Conservation (phyloP, 2,797 vertebrate species). For the Poecilia gillii region DNA sequence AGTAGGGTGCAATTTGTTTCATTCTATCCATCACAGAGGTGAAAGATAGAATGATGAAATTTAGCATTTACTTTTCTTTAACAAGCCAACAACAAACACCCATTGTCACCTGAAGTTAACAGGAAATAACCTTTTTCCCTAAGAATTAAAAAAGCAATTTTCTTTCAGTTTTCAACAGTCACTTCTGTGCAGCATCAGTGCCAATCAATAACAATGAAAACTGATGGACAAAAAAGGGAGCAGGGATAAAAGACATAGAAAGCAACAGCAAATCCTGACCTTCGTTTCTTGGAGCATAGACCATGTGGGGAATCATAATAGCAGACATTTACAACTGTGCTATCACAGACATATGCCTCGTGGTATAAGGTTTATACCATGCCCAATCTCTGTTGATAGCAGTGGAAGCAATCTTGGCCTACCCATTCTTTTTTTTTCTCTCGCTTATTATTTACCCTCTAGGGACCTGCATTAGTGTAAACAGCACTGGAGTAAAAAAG, state of each 20-base stretch:
- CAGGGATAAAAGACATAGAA: slow-evolving; percentile 9
- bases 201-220: slow-evolving; percentile 74
- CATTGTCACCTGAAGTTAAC: slow-evolving; percentile 37
- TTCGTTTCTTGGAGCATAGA: slow-evolving; percentile 37
- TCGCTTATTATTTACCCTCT: slow-evolving; percentile 78
- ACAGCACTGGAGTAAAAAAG: slow-evolving; percentile 84
- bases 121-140: slow-evolving; percentile 44
- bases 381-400: slow-evolving; percentile 85
- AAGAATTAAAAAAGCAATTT: slow-evolving; percentile 59
- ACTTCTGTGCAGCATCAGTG: slow-evolving; percentile 50
- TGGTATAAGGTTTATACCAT: slow-evolving; percentile 84
- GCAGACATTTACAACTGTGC: slow-evolving; percentile 39
- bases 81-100: slow-evolving; percentile 44
- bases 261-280: slow-evolving; percentile 16
- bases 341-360: slow-evolving; percentile 80
- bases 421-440: slow-evolving; percentile 44
- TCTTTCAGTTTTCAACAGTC: slow-evolving; percentile 42
- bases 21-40: slow-evolving; percentile 11
- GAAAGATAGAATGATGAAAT: slow-evolving; percentile 23
- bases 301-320: slow-evolving; percentile 27
- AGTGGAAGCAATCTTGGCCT: slow-evolving; percentile 86
- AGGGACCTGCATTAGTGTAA: slow-evolving; percentile 88
- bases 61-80: slow-evolving; percentile 23
- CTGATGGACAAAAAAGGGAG: slow-evolving; percentile 41
- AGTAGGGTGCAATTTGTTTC: slow-evolving; percentile 23